Conservation (phyloP, 1,140 invertebrate species). For the Scaptomyza graminum region DNA sequence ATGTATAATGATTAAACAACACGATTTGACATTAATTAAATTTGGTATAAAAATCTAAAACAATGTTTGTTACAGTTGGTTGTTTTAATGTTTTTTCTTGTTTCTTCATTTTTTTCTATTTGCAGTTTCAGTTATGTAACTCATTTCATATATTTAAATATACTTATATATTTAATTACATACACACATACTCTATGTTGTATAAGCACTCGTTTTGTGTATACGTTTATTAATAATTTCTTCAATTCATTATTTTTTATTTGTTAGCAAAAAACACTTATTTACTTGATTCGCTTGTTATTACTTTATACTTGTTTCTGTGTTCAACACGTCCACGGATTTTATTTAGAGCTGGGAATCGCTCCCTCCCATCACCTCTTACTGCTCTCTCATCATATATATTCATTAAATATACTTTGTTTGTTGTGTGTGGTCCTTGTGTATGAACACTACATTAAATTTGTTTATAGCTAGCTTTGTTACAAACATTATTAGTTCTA, state of each 20-base stretch:
- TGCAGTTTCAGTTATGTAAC: slow-evolving; percentile 38
- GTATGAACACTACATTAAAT: slow-evolving; percentile 32
- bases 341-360: neutral
- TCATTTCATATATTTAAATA: slow-evolving; percentile 23
- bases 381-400: neutral
- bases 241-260: slow-evolving; percentile 62
- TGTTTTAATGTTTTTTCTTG: slow-evolving; percentile 19
- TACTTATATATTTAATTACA: slow-evolving; percentile 19
- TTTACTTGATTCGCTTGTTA: slow-evolving; percentile 9
- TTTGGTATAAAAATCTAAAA: slow-evolving; percentile 80
- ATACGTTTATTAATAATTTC: slow-evolving; percentile 44
- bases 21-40: slow-evolving; percentile 68
- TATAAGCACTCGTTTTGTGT: slow-evolving; percentile 23
- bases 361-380: neutral
- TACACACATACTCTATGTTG: slow-evolving; percentile 3
- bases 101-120: slow-evolving; percentile 1
- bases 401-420: neutral
- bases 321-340: slow-evolving; percentile 7
- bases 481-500: slow-evolving; percentile 43
- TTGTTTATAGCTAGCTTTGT: slow-evolving; percentile 34
- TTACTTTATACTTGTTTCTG: neutral
- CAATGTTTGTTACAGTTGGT: slow-evolving; percentile 56
- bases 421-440: slow-evolving; percentile 12
- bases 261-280: slow-evolving; percentile 77
- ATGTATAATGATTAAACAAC: slow-evolving; percentile 55